Evolutionary conservation across 92 coral and sea anemone genomes (phyloP).

Genomic region (Porites evermanni): DNA sequence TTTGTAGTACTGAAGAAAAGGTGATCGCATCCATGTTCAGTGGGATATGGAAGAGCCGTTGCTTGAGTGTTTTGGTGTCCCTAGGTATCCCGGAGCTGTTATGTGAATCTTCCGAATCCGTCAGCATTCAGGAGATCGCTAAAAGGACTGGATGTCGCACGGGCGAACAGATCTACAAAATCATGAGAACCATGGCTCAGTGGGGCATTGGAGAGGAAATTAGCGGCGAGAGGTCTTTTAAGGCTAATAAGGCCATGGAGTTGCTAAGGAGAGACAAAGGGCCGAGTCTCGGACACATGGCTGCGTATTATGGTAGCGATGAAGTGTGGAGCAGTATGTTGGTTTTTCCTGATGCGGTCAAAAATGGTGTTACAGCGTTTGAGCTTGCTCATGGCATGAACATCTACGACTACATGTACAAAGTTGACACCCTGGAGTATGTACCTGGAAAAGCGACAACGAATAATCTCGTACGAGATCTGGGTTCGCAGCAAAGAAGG

Average conservation of each 20-base stretch:
- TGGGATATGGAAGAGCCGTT: conserved; percentile 69
- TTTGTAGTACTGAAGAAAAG: background rate
- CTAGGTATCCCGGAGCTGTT: conserved; percentile 57
- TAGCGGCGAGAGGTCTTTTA: conserved; percentile 37
- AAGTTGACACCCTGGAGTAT: conserved; percentile 10
- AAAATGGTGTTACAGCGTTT: conserved; percentile 47
- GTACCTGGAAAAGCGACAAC: background rate
- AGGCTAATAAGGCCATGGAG: conserved; percentile 55
- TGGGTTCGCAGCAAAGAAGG: conserved; percentile 60
- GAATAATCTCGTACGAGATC: conserved; percentile 5
- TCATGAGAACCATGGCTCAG: conserved; percentile 64
- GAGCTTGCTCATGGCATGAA: conserved; percentile 60
- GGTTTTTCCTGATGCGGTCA: conserved; percentile 52
- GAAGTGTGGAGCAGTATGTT: conserved; percentile 62
- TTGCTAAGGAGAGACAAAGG: conserved; percentile 61
- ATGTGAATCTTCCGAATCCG: conserved; percentile 11
- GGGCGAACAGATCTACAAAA: conserved; percentile 30
- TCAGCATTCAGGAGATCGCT: conserved; percentile 44
- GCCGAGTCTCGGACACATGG: conserved; percentile 62
- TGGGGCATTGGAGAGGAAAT: conserved; percentile 64
- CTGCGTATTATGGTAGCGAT: conserved; percentile 49
- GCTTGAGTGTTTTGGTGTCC: conserved; percentile 39
- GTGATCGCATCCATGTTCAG: conserved; percentile 47
- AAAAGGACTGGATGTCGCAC: conserved; percentile 45
- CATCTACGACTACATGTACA: conserved; percentile 53